phyloP scores from a whole-genome alignment of 2,113 vertebrate genomes.

The Ovibos moschatus region DNA sequence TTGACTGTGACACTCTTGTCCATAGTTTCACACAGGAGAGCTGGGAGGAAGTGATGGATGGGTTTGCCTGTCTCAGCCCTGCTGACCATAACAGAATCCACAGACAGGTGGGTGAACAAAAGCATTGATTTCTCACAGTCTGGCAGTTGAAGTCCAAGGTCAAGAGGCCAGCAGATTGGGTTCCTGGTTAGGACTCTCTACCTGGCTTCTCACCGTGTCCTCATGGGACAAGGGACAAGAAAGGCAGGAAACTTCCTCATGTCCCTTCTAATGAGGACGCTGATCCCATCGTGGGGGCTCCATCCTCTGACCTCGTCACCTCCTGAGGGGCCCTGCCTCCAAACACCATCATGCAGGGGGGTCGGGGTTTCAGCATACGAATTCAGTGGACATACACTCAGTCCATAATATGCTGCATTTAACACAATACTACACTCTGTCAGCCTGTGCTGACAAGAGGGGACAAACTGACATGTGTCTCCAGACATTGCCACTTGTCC shows the following conservation, averaged over 20 bases:
- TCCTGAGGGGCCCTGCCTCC: not conserved
- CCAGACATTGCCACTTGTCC: not conserved
- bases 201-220: not conserved
- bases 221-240: not conserved
- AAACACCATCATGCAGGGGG: not conserved
- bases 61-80: not conserved
- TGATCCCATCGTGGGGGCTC: not conserved
- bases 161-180: too few relatives aligned
- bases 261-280: not conserved
- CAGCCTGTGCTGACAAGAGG: rapidly evolving
- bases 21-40: not conserved
- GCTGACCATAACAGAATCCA: not conserved
- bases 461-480: too few relatives aligned
- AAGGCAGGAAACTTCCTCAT: not conserved
- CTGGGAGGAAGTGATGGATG: not conserved
- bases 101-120: not conserved
- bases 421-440: not conserved
- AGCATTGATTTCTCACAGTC: too few relatives aligned
- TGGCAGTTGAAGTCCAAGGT: not conserved
- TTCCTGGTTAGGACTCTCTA: not conserved
- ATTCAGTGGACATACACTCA: not conserved
- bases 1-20: not conserved
- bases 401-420: not conserved
- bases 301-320: not conserved
- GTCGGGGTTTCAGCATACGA: rapidly evolving